phyloP scores from a whole-genome alignment of 2,113 vertebrate species.

The Thomomys bottae region DNA sequence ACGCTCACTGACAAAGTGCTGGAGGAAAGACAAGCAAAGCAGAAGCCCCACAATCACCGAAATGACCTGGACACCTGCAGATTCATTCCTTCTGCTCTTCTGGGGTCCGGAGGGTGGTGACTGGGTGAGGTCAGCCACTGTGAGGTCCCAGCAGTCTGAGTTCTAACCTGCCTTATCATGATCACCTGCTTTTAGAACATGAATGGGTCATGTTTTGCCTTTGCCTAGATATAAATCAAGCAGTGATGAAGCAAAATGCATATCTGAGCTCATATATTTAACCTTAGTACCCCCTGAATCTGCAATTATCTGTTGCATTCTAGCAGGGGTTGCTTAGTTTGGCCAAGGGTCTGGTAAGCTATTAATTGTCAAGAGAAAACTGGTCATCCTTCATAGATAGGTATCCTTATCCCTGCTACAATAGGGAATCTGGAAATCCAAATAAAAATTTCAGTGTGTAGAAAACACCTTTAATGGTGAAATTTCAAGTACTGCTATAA shows the following conservation, averaged over 20 bases:
- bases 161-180: neutral
- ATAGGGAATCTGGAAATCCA: neutral
- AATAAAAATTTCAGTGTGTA: neutral
- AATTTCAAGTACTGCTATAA: slow-evolving; percentile 41
- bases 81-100: neutral
- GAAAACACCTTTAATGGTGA: slow-evolving; percentile 14
- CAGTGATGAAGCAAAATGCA: neutral
- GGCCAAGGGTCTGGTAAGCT: neutral
- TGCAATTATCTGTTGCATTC: neutral
- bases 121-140: neutral
- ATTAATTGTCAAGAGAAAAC: neutral
- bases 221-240: neutral
- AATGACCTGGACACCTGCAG: fast-evolving
- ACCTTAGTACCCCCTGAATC: neutral
- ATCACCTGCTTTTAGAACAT: neutral
- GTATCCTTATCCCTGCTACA: neutral
- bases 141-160: too few relatives aligned
- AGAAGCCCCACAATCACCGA: neutral
- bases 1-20: slow-evolving; percentile 91
- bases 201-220: neutral
- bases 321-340: neutral
- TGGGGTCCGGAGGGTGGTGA: fast-evolving
- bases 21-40: slow-evolving; percentile 57
- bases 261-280: neutral
- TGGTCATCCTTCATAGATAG: neutral